Evolutionary conservation across 2,888 invertebrate genomes (phyloP), one percentile per base, ranked within the genome.

Genomic region (Cerceris rybyensis): DNA sequence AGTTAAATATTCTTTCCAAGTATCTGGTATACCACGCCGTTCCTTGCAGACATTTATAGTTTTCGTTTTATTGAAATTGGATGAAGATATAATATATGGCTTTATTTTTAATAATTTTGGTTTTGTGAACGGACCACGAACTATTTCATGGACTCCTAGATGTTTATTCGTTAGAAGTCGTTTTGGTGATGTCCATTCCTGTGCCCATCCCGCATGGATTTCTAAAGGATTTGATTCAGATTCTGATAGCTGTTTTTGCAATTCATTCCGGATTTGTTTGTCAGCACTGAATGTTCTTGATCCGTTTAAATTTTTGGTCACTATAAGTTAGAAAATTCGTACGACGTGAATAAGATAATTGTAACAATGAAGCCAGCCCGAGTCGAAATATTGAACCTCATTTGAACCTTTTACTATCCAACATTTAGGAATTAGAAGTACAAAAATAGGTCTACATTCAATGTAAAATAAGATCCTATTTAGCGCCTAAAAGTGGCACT

Each of bases 1-100:
- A 2, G 63, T 69, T 43, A 85, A 71, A 43, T 83, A 83, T 55
- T 85, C 85, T 8, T 55, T 55, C 85, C 85, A 85, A 28, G 83
- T 58, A 54, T 85, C 83, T 1, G 85, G 85, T 66, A 85, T 85
- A 6, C 85, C 85, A 41, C 63, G 74, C 43, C 78, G 67, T 7
- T 17, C 0, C 13, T 14, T 14, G 6, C 13, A 13, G 39, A 60
- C 13, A 41, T 39, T 50, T 43, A 16, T 43, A 17, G 8, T 17
- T 42, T 41, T 13, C 5, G 41, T 54, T 11, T 4, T 13, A 1
- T 2, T 16, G 11, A 14, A 17, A 7, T n/a, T 6, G 28, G 52
- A 46, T 0, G 70, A 50, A 5, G 43, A 13, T 8, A 28, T 42
- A 14, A 79, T 7, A 8, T 28, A 54, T 0, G 82, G 82, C 7